Evolutionary conservation across 2,888 invertebrate species (phyloP).

Genomic region (Arge pagana): DNA sequence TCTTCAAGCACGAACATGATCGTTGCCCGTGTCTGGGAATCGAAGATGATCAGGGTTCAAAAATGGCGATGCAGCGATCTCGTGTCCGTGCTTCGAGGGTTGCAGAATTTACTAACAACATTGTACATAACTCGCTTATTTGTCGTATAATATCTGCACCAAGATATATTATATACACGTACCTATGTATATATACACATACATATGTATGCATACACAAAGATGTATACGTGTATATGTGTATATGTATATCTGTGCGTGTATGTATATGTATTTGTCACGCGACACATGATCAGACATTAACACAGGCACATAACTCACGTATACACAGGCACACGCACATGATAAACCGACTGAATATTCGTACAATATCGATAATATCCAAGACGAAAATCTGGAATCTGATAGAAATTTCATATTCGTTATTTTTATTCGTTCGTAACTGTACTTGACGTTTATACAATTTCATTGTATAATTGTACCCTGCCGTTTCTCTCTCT

Average conservation of each 20-base stretch:
- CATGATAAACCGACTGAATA: too few relatives aligned
- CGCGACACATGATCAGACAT: constrained; percentile 2
- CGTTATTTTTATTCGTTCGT: too few relatives aligned
- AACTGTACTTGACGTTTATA: too few relatives aligned
- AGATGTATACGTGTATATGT: background rate
- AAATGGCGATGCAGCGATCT: too few relatives aligned
- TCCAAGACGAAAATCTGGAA: too few relatives aligned
- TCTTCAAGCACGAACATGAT: constrained; percentile 38
- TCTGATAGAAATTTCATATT: too few relatives aligned
- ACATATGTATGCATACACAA: background rate
- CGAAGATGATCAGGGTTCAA: constrained; percentile 9
- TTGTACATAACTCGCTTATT: constrained; percentile 58
- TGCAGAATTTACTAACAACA: constrained; percentile 57
- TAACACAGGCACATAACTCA: too few relatives aligned
- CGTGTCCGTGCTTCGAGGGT: background rate
- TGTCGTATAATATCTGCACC: constrained; percentile 42
- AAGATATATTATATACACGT: constrained; percentile 1
- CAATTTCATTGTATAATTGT: too few relatives aligned
- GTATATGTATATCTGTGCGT: background rate
- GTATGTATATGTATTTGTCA: background rate
- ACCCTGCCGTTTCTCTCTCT: too few relatives aligned
- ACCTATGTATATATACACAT: constrained; percentile 5
- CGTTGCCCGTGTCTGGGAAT: constrained; percentile 31
- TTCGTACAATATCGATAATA: too few relatives aligned
- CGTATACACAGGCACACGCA: too few relatives aligned